Percentiles rank a stretch among this genome's conserved stretches.
Conservation (phyloP, 2,113 vertebrate genomes). For the Ondatra zibethicus region DNA sequence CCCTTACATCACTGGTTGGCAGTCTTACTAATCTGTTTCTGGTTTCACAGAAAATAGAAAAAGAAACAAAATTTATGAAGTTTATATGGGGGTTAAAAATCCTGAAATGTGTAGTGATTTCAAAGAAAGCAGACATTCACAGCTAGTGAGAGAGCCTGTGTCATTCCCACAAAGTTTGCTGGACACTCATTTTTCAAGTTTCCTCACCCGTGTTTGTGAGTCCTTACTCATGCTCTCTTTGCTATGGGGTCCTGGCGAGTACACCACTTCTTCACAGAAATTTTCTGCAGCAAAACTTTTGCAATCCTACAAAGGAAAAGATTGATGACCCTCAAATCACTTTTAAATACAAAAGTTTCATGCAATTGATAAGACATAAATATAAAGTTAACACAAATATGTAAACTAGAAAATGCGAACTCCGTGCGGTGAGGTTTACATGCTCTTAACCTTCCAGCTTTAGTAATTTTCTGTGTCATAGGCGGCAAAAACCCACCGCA, state of each 20-base stretch:
- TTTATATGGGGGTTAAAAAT: not conserved
- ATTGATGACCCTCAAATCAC: not conserved
- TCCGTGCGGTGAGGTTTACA: not conserved
- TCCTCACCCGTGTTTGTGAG: fast-evolving
- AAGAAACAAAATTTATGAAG: not conserved
- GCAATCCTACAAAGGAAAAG: not conserved
- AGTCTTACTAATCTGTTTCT: not conserved
- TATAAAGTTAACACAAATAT: not conserved
- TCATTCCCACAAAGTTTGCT: not conserved
- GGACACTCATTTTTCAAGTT: not conserved
- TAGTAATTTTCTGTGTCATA: not conserved
- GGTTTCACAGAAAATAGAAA: not conserved
- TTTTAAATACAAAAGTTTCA: slow-evolving; percentile 13
- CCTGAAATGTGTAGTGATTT: not conserved
- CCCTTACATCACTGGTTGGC: not conserved
- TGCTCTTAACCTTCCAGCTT: not conserved
- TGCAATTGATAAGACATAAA: not conserved
- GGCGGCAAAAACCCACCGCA: not conserved
- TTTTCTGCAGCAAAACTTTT: not conserved
- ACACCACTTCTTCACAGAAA: not conserved
- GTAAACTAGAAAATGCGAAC: not conserved
- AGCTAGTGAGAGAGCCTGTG: not conserved
- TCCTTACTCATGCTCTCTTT: not conserved
- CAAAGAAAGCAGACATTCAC: not conserved
- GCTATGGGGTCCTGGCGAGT: not conserved